Conservation (phyloP, 2,797 vertebrate species). For the Centropyge bicolor region DNA sequence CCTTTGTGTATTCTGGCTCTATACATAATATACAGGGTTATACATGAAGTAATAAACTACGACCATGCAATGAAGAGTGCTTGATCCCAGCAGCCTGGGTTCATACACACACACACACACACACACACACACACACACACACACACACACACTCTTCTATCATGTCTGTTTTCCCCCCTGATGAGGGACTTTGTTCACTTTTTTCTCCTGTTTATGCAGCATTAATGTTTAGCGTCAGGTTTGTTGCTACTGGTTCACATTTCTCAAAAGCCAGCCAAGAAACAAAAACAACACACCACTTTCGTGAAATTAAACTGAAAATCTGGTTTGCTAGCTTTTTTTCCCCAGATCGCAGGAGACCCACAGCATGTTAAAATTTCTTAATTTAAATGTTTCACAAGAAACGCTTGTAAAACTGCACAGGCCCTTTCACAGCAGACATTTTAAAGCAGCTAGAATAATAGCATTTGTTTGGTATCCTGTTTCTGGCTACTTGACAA, state of each 20-base stretch:
- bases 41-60: constrained; percentile 60
- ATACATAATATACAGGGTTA: constrained; percentile 37
- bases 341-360: not conserved
- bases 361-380: not conserved
- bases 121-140: constrained; percentile 47
- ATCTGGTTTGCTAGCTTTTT: not conserved
- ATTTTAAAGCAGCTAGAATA: not conserved
- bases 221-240: constrained; percentile 47
- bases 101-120: constrained; percentile 52
- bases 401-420: not conserved
- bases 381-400: not conserved
- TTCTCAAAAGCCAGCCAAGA: constrained; percentile 27
- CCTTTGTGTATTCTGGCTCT: constrained; percentile 58
- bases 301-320: constrained; percentile 16
- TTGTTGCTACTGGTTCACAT: constrained; percentile 30
- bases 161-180: constrained; percentile 34
- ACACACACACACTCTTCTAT: constrained; percentile 46
- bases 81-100: constrained; percentile 54
- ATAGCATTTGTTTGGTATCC: not conserved
- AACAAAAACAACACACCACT: constrained; percentile 11
- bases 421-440: not conserved
- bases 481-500: not conserved
- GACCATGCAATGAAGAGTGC: constrained; percentile 36
- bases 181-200: constrained; percentile 31
- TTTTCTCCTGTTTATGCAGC: constrained; percentile 52